Evolutionary conservation across 2,888 invertebrate genomes (phyloP).

Genomic region (Leptura quadrifasciata): DNA sequence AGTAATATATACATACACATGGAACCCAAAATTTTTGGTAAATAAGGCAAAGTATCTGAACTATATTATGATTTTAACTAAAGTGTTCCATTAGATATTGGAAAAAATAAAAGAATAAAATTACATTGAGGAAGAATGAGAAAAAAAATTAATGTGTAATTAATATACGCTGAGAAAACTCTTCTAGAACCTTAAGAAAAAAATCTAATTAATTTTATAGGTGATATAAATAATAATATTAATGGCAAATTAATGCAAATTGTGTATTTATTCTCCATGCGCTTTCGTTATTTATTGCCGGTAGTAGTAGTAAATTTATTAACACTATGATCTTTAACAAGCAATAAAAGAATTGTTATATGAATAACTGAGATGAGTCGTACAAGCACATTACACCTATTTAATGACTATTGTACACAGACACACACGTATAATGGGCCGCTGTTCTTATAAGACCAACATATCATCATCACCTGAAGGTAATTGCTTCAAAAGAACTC

Average conservation of each 20-base stretch:
- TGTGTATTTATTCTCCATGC: background rate
- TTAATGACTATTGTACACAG: slow-evolving; percentile 42
- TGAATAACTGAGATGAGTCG: slow-evolving; percentile 19
- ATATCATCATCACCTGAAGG: slow-evolving; percentile 53
- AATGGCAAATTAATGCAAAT: background rate
- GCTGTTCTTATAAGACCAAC: slow-evolving; percentile 36
- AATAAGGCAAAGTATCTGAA: too few relatives aligned
- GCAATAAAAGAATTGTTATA: slow-evolving; percentile 48
- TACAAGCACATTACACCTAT: slow-evolving; percentile 38
- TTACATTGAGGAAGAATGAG: background rate
- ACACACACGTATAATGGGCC: slow-evolving; percentile 30
- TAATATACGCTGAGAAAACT: too few relatives aligned
- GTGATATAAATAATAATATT: background rate
- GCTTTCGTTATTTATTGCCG: background rate
- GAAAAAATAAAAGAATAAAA: background rate
- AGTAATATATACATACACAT: too few relatives aligned
- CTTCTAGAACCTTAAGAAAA: background rate
- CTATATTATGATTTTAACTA: too few relatives aligned
- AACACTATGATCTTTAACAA: slow-evolving; percentile 26
- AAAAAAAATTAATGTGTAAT: background rate
- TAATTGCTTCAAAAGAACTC: slow-evolving; percentile 56
- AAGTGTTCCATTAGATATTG: too few relatives aligned
- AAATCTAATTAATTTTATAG: background rate
- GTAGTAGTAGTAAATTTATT: slow-evolving; percentile 23
- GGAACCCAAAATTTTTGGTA: too few relatives aligned